Percentiles rank a stretch among this genome's conserved stretches.
Conservation (phyloP, 2,113 vertebrate species). For the Leucosticte australis region DNA sequence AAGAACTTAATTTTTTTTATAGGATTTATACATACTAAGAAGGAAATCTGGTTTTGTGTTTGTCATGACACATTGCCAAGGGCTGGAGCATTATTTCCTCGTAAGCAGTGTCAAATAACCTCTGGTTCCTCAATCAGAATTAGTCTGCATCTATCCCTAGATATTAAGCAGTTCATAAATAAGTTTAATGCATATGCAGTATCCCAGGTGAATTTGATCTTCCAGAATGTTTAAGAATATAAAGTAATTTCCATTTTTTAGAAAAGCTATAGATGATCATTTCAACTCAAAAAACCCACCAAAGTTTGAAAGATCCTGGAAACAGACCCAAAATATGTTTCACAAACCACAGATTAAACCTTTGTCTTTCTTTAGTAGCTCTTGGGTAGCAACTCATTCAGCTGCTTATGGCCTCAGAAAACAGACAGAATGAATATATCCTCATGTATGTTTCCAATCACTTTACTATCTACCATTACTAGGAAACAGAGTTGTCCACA, state of each 20-base stretch:
- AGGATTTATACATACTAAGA: not conserved
- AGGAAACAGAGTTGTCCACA: not conserved
- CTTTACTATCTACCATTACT: not conserved
- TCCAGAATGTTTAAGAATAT: not conserved
- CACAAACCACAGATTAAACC: not conserved
- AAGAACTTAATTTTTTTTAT: not conserved
- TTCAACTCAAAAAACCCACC: not conserved
- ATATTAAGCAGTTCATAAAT: not conserved
- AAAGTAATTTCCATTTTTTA: not conserved
- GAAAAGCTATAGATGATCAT: not conserved
- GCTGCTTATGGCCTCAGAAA: not conserved
- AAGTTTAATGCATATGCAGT: not conserved
- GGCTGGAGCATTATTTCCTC: not conserved
- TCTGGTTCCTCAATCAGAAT: not conserved
- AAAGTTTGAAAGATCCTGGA: not conserved
- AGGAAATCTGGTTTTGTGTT: not conserved
- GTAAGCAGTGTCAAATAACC: not conserved
- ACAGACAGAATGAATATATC: not conserved
- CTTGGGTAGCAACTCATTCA: not conserved
- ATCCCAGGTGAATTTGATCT: not conserved
- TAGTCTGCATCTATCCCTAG: not conserved
- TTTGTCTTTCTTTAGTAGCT: not conserved
- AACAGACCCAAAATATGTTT: not conserved
- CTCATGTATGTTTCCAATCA: not conserved
- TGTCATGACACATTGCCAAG: constrained; percentile 35